Evolutionary conservation across 1,140 invertebrate genomes (phyloP), one percentile per base, ranked within the genome.

Genomic region (Drosophila pallidifrons): DNA sequence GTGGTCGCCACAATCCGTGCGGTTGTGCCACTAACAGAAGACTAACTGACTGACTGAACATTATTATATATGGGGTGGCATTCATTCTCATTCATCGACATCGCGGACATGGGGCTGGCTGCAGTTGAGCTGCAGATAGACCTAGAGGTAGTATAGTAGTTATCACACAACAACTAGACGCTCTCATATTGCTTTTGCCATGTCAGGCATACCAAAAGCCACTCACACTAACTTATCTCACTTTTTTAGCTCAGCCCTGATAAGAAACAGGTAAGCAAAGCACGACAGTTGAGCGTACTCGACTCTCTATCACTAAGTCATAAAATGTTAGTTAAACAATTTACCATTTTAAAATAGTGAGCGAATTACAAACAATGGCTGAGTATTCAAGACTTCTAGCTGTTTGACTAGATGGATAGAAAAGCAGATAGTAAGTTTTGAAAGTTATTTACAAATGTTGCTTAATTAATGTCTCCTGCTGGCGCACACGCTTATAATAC

Each of bases 21-120:
- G 69, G 52, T 65, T 59, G 69, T 52, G 77, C 65, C 75, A 72
- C 70, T 80, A 54, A 66, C 58, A 63, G 58, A 71, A 81, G 82
- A 85, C 82, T 85, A 75, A 86, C 82, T 85, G 79, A 86, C 20
- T 25, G 20, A 25, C 20, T 25, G 20, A 20, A 5, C n/a, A 43
- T n/a, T 13, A 43, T 38, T 38, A 38, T 38, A 25, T 25, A 25
- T 25, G 20, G 35, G 41, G 41, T 43, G 41, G 3, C 41, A 43
- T 43, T 43, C 38, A 7, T 3, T 10, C 10, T 5, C 41, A 43
- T 43, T 43, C 41, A 43, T 20, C 46, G 46, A 16, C 46, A 38
- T 32, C 32, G 35, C 6, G 35, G 35, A 38, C 35, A 38, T 38
- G 35, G 35, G 35, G 32, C 32, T 32, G 46, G 46, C 46, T 47